Percentiles rank a stretch among this genome's conserved stretches.
These are phyloP conservation scores for Colletes gigas DNA, from an alignment of 1,140 invertebrate species.

Conservation along the genomic window DNA sequence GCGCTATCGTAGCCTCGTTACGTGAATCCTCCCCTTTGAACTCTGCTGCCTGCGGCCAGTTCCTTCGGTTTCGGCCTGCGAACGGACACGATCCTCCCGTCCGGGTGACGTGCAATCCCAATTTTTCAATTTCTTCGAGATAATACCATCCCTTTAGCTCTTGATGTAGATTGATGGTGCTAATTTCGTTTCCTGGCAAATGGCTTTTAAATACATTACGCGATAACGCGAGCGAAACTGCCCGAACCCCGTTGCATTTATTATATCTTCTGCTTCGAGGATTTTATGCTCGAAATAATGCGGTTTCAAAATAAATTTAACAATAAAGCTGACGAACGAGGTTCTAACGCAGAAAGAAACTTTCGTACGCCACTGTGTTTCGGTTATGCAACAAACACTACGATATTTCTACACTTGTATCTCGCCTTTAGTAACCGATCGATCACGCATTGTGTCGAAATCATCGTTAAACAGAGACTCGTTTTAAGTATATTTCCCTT, in stretches of 20 bases:
- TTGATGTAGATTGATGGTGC: background rate
- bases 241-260: background rate
- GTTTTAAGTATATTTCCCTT: too few relatives aligned
- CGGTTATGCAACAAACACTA: too few relatives aligned
- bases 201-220: background rate
- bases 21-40: conserved; percentile 57
- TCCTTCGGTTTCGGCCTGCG: conserved; percentile 12
- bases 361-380: too few relatives aligned
- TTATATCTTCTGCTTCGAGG: background rate
- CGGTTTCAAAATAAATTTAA: too few relatives aligned
- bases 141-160: conserved; percentile 15
- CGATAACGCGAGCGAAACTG: background rate
- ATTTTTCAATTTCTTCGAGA: conserved; percentile 41
- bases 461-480: too few relatives aligned
- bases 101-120: conserved; percentile 47
- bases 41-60: conserved; percentile 23
- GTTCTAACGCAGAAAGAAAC: too few relatives aligned
- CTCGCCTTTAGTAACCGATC: background rate
- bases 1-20: conserved; percentile 57
- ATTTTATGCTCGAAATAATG: too few relatives aligned
- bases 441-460: background rate
- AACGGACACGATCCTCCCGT: conserved; percentile 44
- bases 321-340: too few relatives aligned
- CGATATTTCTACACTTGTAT: too few relatives aligned
- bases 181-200: conserved; percentile 12